A percentile compares a stretch with the other conserved stretches of the same genome.
Conservation (phyloP, 2,113 vertebrate genomes). For the Elephantulus edwardii region DNA sequence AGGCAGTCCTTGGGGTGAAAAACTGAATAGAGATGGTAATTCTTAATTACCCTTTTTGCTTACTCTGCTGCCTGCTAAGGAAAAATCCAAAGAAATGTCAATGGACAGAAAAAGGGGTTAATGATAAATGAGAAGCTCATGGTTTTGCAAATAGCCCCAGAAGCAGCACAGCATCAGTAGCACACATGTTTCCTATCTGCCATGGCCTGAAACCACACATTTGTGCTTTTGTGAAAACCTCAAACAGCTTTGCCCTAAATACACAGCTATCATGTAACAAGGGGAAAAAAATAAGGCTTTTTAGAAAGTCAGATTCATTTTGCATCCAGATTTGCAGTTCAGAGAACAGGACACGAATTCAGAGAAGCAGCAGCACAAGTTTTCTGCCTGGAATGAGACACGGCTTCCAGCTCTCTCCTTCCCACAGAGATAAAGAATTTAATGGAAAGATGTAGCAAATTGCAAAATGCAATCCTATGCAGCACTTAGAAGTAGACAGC, state of each 20-base stretch:
- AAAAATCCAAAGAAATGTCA: not conserved
- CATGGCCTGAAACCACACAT: not conserved
- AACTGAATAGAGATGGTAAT: not conserved
- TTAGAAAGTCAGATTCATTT: constrained; percentile 19
- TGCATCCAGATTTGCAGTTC: constrained; percentile 25
- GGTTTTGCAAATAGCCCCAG: not conserved
- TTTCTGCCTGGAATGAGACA: not conserved
- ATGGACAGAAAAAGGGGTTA: not conserved
- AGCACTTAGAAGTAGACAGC: not conserved
- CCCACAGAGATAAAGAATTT: not conserved
- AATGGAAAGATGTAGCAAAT: not conserved
- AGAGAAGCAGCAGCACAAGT: not conserved
- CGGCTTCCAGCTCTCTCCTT: not conserved
- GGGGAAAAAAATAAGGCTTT: not conserved
- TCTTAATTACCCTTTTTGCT: not conserved
- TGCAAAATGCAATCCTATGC: not conserved
- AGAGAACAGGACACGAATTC: not conserved
- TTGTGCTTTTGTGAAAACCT: not conserved
- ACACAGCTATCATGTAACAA: not conserved
- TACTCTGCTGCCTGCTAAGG: not conserved
- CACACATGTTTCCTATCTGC: not conserved
- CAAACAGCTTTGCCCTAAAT: not conserved
- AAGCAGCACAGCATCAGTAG: not conserved
- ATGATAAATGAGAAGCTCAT: not conserved
- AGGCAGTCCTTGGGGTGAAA: too few relatives aligned